These are phyloP conservation scores for Lasioglossum villosulum DNA, from an alignment of 2,888 invertebrate genomes.

Conservation along the genomic window DNA sequence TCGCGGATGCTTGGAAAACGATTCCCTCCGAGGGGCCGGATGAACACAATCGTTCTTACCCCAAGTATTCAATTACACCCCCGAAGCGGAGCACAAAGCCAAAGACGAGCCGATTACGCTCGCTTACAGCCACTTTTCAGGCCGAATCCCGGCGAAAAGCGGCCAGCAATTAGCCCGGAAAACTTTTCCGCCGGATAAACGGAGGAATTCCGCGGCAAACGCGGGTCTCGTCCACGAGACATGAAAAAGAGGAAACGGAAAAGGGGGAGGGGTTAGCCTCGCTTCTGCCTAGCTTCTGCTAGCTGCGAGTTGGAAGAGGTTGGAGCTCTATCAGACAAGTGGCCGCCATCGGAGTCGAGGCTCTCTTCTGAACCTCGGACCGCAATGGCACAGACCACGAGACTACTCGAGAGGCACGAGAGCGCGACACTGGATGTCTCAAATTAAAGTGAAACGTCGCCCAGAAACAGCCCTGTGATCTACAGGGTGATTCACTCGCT, in stretches of 20 bases:
- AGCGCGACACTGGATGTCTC: conserved; percentile 73
- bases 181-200: conserved; percentile 22
- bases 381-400: conserved; percentile 56
- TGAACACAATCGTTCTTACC: conserved; percentile 18
- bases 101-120: conserved; percentile 16
- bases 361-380: conserved; percentile 51
- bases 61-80: conserved; percentile 19
- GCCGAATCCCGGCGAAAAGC: conserved; percentile 2
- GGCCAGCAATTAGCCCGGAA: conserved; percentile 32
- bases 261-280: neutral
- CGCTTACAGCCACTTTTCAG: conserved; percentile 4
- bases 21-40: conserved; percentile 11
- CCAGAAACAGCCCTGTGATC: conserved; percentile 8
- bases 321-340: conserved; percentile 72
- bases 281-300: neutral
- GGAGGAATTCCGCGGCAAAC: conserved; percentile 16
- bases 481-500: neutral
- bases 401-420: conserved; percentile 71
- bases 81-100: neutral
- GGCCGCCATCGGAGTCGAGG: conserved; percentile 45
- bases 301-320: conserved; percentile 63
- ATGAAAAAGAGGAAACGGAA: conserved; percentile 12
- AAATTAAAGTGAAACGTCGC: conserved; percentile 78
- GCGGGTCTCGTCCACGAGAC: conserved; percentile 1
- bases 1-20: conserved; percentile 15